Conservation (phyloP, 2,888 invertebrate species). For the Punctoribates punctum region DNA sequence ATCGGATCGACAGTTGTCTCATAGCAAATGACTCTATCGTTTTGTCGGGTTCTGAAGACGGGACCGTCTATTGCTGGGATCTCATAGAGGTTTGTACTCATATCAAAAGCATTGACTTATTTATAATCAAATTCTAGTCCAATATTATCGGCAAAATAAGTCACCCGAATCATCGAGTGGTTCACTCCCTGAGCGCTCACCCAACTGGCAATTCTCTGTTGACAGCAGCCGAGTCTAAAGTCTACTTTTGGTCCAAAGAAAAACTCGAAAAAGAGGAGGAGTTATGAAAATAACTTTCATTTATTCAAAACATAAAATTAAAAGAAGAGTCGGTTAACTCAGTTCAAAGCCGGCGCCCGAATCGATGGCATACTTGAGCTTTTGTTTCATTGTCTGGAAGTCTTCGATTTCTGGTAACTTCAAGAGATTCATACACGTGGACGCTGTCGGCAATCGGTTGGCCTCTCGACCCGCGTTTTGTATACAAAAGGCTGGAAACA, state of each 20-base stretch:
- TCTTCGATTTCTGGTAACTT: constrained; percentile 87
- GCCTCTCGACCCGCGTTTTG: constrained; percentile 79
- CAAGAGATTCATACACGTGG: constrained; percentile 96
- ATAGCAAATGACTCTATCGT: constrained; percentile 78
- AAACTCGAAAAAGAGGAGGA: constrained; percentile 14
- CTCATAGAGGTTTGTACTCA: constrained; percentile 62
- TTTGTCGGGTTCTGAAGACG: constrained; percentile 83
- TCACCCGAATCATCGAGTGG: constrained; percentile 60
- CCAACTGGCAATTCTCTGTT: constrained; percentile 68
- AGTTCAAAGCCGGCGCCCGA: constrained; percentile 95
- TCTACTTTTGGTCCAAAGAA: constrained; percentile 65
- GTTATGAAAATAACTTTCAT: background rate
- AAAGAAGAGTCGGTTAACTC: constrained; percentile 51
- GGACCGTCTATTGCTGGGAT: constrained; percentile 83
- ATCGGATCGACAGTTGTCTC: constrained; percentile 79
- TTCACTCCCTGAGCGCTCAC: constrained; percentile 77
- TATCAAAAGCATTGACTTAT: background rate
- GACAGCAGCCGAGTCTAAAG: constrained; percentile 68
- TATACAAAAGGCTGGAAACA: constrained; percentile 93
- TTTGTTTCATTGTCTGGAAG: constrained; percentile 70
- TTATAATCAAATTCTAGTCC: constrained; percentile 43
- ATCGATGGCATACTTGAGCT: constrained; percentile 87
- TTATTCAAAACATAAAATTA: constrained; percentile 19
- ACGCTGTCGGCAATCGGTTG: constrained; percentile 89
- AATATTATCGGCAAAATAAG: constrained; percentile 56